phyloP scores from a whole-genome alignment of 2,888 invertebrate genomes.

The Agrotis puta region DNA sequence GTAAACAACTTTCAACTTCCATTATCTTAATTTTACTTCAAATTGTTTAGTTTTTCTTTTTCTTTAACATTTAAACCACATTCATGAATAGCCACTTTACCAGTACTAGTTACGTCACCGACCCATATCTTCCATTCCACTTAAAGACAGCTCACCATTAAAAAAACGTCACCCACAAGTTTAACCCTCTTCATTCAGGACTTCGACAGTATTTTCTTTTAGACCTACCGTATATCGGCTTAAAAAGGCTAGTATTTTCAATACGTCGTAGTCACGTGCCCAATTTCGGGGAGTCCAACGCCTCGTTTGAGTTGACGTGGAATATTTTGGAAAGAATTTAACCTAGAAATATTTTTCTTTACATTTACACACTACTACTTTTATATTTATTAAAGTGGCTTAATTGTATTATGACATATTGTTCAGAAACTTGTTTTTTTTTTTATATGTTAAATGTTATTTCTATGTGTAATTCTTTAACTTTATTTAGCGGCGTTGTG shows the following conservation, averaged over 20 bases:
- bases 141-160: slow-evolving; percentile 53
- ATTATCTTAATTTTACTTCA: not conserved
- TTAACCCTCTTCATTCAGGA: slow-evolving; percentile 59
- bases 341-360: slow-evolving; percentile 14
- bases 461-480: too few relatives aligned
- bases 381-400: not conserved
- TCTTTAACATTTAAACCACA: not conserved
- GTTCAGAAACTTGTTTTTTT: too few relatives aligned
- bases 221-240: slow-evolving; percentile 24
- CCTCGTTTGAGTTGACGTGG: slow-evolving; percentile 29
- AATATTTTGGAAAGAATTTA: slow-evolving; percentile 31
- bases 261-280: slow-evolving; percentile 16
- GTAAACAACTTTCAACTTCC: too few relatives aligned
- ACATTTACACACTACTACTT: not conserved
- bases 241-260: slow-evolving; percentile 45
- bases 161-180: slow-evolving; percentile 57
- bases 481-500: too few relatives aligned
- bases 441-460: too few relatives aligned
- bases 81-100: slow-evolving; percentile 7
- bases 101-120: not conserved
- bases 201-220: slow-evolving; percentile 53
- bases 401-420: too few relatives aligned
- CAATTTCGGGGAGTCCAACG: slow-evolving; percentile 33
- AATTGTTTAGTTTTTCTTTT: not conserved
- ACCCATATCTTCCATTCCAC: slow-evolving; percentile 34